phyloP scores from a whole-genome alignment of 2,888 invertebrate species.

The Drosophila antonietae region DNA sequence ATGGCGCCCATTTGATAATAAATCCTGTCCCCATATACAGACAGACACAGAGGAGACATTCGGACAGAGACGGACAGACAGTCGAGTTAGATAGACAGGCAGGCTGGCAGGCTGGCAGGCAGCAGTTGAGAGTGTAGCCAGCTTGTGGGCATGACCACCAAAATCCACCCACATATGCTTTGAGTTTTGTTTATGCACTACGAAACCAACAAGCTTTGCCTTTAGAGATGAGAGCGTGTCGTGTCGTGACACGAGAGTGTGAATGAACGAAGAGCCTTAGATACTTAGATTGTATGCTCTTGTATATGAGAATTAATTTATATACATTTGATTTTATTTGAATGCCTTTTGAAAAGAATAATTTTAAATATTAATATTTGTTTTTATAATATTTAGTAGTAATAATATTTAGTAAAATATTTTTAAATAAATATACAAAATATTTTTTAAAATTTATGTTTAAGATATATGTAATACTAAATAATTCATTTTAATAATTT shows the following conservation, averaged over 20 bases:
- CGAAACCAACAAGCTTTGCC: slow-evolving; percentile 30
- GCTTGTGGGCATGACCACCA: slow-evolving; percentile 34
- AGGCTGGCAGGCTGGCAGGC: neutral
- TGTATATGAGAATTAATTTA: too few species aligned
- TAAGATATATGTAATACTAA: too few species aligned
- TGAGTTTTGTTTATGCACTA: slow-evolving; percentile 68
- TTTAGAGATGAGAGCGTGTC: slow-evolving; percentile 20
- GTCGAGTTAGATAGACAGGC: neutral
- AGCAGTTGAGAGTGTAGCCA: slow-evolving; percentile 8
- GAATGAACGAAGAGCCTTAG: neutral
- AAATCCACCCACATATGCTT: slow-evolving; percentile 29
- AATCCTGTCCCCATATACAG: slow-evolving; percentile 60
- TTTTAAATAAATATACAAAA: too few species aligned
- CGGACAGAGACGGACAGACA: slow-evolving; percentile 1
- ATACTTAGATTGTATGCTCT: too few species aligned
- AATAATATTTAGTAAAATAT: too few species aligned
- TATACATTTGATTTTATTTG: too few species aligned
- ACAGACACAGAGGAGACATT: slow-evolving; percentile 8
- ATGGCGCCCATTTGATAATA: slow-evolving; percentile 79
- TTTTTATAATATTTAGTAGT: too few species aligned
- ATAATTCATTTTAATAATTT: too few species aligned
- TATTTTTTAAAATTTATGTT: too few species aligned
- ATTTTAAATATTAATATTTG: too few species aligned
- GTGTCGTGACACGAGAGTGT: slow-evolving; percentile 28
- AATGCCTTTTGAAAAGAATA: too few species aligned